Evolutionary conservation across 2,797 vertebrate genomes (phyloP).

Genomic region (Neosilurus hyrtlii): DNA sequence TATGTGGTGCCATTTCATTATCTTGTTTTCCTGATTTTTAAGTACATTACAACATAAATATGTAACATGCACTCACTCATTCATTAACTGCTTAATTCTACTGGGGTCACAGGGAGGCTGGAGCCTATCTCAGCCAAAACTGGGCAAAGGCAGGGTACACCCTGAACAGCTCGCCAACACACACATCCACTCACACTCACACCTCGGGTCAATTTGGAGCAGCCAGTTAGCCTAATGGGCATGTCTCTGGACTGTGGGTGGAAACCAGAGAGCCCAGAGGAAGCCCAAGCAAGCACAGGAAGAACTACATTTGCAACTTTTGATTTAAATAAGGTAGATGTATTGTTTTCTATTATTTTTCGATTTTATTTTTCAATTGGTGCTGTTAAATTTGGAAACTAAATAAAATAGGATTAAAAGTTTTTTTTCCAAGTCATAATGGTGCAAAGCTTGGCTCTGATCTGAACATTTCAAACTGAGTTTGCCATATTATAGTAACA

Average conservation of each 20-base stretch:
- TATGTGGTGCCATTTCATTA: not conserved
- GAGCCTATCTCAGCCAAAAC: too few species aligned
- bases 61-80: not conserved
- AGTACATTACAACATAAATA: not conserved
- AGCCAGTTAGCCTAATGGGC: too few species aligned
- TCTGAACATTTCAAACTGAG: conserved; percentile 24
- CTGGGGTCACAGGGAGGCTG: too few species aligned
- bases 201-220: too few species aligned
- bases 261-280: too few species aligned
- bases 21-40: not conserved
- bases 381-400: not conserved
- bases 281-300: too few species aligned
- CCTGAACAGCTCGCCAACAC: too few species aligned
- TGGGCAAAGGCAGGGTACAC: too few species aligned
- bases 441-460: not conserved
- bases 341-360: not conserved
- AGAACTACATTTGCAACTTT: too few species aligned
- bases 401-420: not conserved
- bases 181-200: too few species aligned
- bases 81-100: too few species aligned
- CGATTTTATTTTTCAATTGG: not conserved
- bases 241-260: too few species aligned
- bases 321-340: not conserved
- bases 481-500: conserved; percentile 4
- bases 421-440: not conserved